phyloP scores from a whole-genome alignment of 2,888 invertebrate genomes.

The Ornithoptera priamus region DNA sequence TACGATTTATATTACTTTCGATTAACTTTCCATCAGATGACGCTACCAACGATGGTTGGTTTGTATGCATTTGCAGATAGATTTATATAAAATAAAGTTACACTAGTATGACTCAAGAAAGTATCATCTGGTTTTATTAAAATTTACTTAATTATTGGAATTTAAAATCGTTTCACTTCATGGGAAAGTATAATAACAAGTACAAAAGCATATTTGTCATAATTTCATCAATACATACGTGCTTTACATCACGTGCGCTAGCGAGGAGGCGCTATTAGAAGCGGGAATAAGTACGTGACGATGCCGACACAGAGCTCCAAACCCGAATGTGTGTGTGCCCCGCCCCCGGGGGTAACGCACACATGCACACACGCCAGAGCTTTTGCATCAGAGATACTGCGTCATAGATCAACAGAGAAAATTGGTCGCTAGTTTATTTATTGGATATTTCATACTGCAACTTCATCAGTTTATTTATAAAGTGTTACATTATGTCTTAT shows the following conservation, averaged over 20 bases:
- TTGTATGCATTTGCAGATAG: too few species aligned
- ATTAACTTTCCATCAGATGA: too few species aligned
- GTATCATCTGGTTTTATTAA: too few species aligned
- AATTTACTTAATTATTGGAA: too few species aligned
- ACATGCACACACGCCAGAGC: constrained; percentile 39
- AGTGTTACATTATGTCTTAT: background rate
- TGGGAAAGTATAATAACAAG: background rate
- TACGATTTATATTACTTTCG: too few species aligned
- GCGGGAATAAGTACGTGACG: constrained; percentile 30
- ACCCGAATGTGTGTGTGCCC: constrained; percentile 46
- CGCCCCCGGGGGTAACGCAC: constrained; percentile 43
- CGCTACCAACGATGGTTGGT: too few species aligned
- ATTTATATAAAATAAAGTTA: too few species aligned
- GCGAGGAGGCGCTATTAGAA: constrained; percentile 33
- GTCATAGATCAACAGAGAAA: constrained; percentile 20
- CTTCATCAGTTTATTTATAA: background rate
- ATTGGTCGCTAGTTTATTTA: background rate
- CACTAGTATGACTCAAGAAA: too few species aligned
- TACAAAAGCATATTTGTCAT: background rate
- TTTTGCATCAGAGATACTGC: constrained; percentile 39
- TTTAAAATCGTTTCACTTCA: too few species aligned
- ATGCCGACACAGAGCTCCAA: constrained; percentile 29
- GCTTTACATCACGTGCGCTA: constrained; percentile 61
- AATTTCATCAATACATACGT: constrained; percentile 43
- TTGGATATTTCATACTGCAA: background rate